Evolutionary conservation across 2,888 invertebrate species (phyloP), one percentile per base, ranked within the genome.

Genomic region (Apotomis turbidana): DNA sequence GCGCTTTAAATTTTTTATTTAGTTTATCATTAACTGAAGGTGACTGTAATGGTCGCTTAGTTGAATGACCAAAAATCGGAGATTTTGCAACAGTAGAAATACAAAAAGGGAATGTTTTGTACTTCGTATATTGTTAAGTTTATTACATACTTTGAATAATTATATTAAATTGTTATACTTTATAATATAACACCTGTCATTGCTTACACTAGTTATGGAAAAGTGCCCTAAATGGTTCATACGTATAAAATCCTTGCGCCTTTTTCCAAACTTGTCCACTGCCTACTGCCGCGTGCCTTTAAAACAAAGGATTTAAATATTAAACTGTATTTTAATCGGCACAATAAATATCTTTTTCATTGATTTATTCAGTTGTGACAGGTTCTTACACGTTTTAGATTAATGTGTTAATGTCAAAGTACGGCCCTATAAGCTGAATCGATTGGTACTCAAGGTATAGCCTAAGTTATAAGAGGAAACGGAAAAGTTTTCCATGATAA

Each of bases 341-440:
- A 51, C 12, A 68, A 71, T 71, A 62, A 71, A 68, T 71, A 62
- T 62, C 60, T 66, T 71, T 64, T 68, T 68, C 62, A 70, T 68
- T 68, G 52, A 68, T 59, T 62, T 58, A 68, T 68, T 71, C 71
- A 62, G 64, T 59, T 59, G 52, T 68, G 68, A 44, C 58, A 63
- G 55, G 68, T 72, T 62, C 54, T 68, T 52, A 72, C 62, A 68
- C 62, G 68, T 63, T 68, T 75, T 59, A 62, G 74, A 74, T 74
- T 75, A 72, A 77, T 74, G 75, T 72, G 70, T 74, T 74, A 74
- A 66, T 69, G 74, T 76, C 86, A 82, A 80, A 82, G 83, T 80
- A 83, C 83, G 83, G 79, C 81, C 86, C 84, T 86, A 87, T 87
- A 86, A 80, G 84, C 77, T 83, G 82, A 86, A 87, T 87, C 85